phyloP scores from a whole-genome alignment of 1,140 invertebrate species.

The Papilio dardanus region DNA sequence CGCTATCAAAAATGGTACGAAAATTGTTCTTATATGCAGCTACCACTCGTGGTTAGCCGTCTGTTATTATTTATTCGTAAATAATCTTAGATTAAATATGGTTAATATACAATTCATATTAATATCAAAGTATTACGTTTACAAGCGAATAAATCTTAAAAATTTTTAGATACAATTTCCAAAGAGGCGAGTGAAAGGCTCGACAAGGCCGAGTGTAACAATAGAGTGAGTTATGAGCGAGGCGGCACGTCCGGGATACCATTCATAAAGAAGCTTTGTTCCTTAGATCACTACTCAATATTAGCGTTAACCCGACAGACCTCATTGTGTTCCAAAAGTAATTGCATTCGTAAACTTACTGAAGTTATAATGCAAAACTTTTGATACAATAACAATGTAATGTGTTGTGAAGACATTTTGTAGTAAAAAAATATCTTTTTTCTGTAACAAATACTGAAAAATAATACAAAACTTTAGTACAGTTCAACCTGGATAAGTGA shows the following conservation, averaged over 20 bases:
- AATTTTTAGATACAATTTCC: slow-evolving; percentile 63
- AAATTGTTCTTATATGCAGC: too few relatives aligned
- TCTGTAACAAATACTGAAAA: too few relatives aligned
- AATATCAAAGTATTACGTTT: background rate
- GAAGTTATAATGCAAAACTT: background rate
- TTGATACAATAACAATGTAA: background rate
- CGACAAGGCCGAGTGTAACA: slow-evolving; percentile 57
- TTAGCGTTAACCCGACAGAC: slow-evolving; percentile 44
- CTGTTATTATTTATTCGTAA: too few relatives aligned
- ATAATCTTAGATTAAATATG: background rate
- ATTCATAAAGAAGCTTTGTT: slow-evolving; percentile 60
- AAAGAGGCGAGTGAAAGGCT: slow-evolving; percentile 66
- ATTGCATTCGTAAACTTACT: slow-evolving; percentile 12
- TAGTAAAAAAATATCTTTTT: too few relatives aligned
- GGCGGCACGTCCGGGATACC: slow-evolving; percentile 51
- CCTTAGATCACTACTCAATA: slow-evolving; percentile 42
- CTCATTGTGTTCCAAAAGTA: slow-evolving; percentile 18
- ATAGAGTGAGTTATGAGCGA: slow-evolving; percentile 55
- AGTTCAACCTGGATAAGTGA: too few relatives aligned
- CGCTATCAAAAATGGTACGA: too few relatives aligned
- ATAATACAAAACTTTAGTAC: too few relatives aligned
- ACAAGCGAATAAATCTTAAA: slow-evolving; percentile 42
- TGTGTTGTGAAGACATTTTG: too few relatives aligned
- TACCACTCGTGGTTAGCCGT: too few relatives aligned
- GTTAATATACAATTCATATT: background rate